Evolutionary conservation across 92 coral and sea anemone genomes (phyloP).

Genomic region (Virgularia gustaviana): DNA sequence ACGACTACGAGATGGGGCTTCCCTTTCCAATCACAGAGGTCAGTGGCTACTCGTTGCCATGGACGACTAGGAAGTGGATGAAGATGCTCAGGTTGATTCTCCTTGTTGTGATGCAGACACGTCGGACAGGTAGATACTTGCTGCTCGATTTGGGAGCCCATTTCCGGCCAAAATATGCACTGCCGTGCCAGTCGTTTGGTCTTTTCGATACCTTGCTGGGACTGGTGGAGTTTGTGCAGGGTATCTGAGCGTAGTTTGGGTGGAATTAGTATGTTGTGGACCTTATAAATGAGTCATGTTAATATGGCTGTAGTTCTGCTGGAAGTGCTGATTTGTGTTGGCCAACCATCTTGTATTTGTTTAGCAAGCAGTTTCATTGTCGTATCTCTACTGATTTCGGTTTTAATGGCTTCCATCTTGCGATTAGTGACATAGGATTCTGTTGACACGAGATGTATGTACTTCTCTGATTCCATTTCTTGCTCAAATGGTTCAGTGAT

Average conservation of each 20-base stretch:
- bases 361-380: slow-evolving; percentile 34
- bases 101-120: slow-evolving; percentile 47
- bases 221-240: slow-evolving; percentile 46
- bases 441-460: slow-evolving; percentile 51
- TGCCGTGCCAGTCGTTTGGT: slow-evolving; percentile 53
- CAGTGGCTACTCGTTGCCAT: slow-evolving; percentile 47
- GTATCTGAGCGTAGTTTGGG: slow-evolving; percentile 49
- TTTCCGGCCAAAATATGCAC: slow-evolving; percentile 57
- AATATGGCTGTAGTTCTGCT: slow-evolving; percentile 27
- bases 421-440: slow-evolving; percentile 51
- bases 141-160: slow-evolving; percentile 48
- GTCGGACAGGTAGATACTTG: slow-evolving; percentile 42
- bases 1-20: slow-evolving; percentile 34
- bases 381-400: slow-evolving; percentile 28
- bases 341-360: slow-evolving; percentile 44
- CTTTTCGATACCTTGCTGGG: slow-evolving; percentile 62
- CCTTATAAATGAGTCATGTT: slow-evolving; percentile 32
- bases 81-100: slow-evolving; percentile 49
- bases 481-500: slow-evolving; percentile 38
- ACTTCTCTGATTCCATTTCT: slow-evolving; percentile 49
- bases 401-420: slow-evolving; percentile 42
- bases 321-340: slow-evolving; percentile 34
- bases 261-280: slow-evolving; percentile 46
- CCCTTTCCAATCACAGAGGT: slow-evolving; percentile 40
- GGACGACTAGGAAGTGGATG: slow-evolving; percentile 49